Evolutionary conservation across 23 tunicate species (phyloP), one percentile per base, ranked within the genome.

Genomic region (Styela clava): DNA sequence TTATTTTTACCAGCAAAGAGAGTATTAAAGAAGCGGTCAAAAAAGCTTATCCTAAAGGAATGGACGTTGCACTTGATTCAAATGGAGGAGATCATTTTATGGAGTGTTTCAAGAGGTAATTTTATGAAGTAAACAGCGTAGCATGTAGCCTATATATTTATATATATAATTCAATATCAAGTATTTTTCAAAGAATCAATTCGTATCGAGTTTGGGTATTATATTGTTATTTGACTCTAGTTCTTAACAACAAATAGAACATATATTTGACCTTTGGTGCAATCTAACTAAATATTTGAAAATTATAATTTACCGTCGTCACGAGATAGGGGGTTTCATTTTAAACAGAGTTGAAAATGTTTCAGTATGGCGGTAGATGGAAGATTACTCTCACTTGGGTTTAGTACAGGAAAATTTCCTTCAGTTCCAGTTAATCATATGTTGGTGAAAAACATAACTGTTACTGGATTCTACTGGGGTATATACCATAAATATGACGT

Each of bases 51-150:
- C 67, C 78, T 7, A n/a, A 34, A 51, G 97, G 97, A 35, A 87
- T 83, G 27, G 78, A 91, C 85, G 87, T 91, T 29, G 87, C 86
- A 69, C 86, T 91, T 85, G 97, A 91, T 64, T 71, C 97, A 9
- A 89, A 85, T 51, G 97, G 97, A 7, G 97, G 97, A 63, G 61
- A 79, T n/a, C 67, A 64, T 51, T 91, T 85, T 33, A 91, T 85
- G 81, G 90, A 86, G 70, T 74, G 87, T 3, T 78, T 91, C 0
- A 33, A 86, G 22, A 84, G 88, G 88, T 85, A 21, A 16, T 30
- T 44, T 44, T 44, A 44, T n/a, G n/a, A n/a, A n/a, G n/a, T n/a
- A n/a, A n/a, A n/a, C n/a, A n/a, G n/a, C n/a, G n/a, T n/a, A n/a
- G n/a, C n/a, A n/a, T n/a, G n/a, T n/a, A n/a, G n/a, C n/a, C n/a